Base-by-base conservation (phyloP, 2,797 vertebrate genomes). In the Huso huso region DNA sequence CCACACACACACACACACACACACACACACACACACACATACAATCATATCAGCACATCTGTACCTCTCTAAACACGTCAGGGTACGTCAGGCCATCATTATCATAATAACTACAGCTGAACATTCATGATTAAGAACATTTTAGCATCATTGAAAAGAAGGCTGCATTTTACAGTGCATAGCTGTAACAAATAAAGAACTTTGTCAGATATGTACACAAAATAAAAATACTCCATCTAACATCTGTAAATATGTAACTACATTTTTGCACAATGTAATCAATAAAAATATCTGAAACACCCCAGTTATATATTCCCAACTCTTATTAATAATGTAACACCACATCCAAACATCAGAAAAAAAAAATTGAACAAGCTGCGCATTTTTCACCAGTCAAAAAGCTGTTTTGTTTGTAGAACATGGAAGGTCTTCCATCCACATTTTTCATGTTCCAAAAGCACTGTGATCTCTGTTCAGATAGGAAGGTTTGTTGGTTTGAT, bases 91-190 rank as follows among this genome's bases (percentile, higher is more conserved):
- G 87, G 83, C 89, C 90, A 90, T 90, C 83, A 80, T 84, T 87
- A 83, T 90, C 90, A 81, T 84, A 88, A 82, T 93, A 84, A 92
- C 94, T 93, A 97, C 93, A 94, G 92, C 93, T 93, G 82, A 85
- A 93, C 95, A 98, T 92, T 97, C 89, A 92, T 84, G 87, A 93
- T 95, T 97, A 96, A 96, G 94, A 98, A 98, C 95, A 92, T 78
- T 82, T 91, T 81, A 79, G 90, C 87, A 85, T 90, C 86, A 84
- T 92, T 92, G 91, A 95, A 95, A 99, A 91, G 87, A 97, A 97
- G 91, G 94, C 94, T 96, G 94, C 92, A 89, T 98, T 96, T 88
- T 98, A 98, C 96, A 98, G 96, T 97, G 96, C 96, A 98, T 97
- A 98, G 96, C 96, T 94, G 94, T 97, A 99, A 98, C 95, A 94